These are phyloP conservation scores for Hirtodrosophila trivittata DNA, from an alignment of 2,888 invertebrate genomes.

Conservation along the genomic window DNA sequence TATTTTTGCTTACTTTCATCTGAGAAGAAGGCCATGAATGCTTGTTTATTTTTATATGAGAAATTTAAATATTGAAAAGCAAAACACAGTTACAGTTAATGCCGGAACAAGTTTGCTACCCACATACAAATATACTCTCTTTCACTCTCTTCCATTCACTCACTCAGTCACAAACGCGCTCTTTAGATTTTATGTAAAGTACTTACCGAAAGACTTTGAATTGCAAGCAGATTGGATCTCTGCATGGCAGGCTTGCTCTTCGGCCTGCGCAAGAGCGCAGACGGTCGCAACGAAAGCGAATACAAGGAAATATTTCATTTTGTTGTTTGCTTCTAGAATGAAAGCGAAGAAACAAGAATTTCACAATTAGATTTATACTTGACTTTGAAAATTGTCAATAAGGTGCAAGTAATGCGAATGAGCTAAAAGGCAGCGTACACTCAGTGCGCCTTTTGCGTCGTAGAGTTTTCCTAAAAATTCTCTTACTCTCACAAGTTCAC, in stretches of 20 bases:
- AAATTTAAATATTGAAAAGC: constrained; percentile 49
- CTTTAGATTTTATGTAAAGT: constrained; percentile 5
- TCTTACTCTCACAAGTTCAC: constrained; percentile 10
- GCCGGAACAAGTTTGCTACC: constrained; percentile 28
- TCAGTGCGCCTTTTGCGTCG: constrained; percentile 52
- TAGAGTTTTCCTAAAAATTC: constrained; percentile 61
- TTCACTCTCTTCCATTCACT: constrained; percentile 22
- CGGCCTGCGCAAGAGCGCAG: constrained; percentile 82
- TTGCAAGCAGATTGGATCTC: constrained; percentile 39
- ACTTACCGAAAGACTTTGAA: constrained; percentile 67
- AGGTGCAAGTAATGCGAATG: constrained; percentile 2
- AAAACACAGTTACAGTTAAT: constrained; percentile 54
- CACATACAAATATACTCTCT: constrained; percentile 24
- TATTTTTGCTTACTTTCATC: constrained; percentile 73
- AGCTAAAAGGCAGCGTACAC: constrained; percentile 8
- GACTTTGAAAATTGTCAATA: constrained; percentile 19
- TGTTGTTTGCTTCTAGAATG: constrained; percentile 45
- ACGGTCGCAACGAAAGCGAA: constrained; percentile 84
- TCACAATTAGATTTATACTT: constrained; percentile 58
- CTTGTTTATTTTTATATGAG: constrained; percentile 69
- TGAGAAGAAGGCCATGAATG: constrained; percentile 79
- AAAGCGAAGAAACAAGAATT: constrained; percentile 40
- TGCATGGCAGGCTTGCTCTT: constrained; percentile 79
- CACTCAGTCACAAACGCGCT: constrained; percentile 25
- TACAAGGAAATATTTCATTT: constrained; percentile 86